Evolutionary conservation across 2,113 vertebrate genomes (phyloP).

Genomic region (Clinocottus analis): DNA sequence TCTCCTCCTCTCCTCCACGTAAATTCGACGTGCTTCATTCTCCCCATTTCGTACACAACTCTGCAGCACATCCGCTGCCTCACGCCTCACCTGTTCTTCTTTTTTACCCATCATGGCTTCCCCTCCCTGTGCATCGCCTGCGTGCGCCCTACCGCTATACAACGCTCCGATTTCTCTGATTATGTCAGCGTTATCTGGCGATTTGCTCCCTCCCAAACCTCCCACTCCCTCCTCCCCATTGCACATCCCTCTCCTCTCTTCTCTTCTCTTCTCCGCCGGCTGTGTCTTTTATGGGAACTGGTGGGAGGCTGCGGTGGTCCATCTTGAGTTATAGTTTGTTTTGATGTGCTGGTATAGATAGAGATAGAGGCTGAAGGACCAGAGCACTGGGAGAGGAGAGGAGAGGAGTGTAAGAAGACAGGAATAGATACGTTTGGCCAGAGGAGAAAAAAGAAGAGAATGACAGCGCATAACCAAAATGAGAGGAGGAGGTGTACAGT

Average conservation of each 20-base stretch:
- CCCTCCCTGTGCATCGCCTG: slow-evolving; percentile 20
- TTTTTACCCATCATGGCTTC: neutral
- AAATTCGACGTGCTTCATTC: slow-evolving; percentile 51
- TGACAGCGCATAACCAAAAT: slow-evolving; percentile 23
- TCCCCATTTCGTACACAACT: slow-evolving; percentile 20
- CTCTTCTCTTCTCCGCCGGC: slow-evolving; percentile 16
- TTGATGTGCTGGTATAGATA: slow-evolving; percentile 71
- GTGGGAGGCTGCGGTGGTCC: slow-evolving; percentile 66
- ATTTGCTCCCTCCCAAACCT: slow-evolving; percentile 61
- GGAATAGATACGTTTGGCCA: slow-evolving; percentile 24
- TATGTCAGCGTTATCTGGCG: slow-evolving; percentile 63
- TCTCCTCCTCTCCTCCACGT: slow-evolving; percentile 15
- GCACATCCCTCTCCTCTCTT: slow-evolving; percentile 34
- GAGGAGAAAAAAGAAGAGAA: slow-evolving; percentile 1
- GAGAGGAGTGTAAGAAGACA: slow-evolving; percentile 12
- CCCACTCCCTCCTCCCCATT: slow-evolving; percentile 35
- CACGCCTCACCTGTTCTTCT: slow-evolving; percentile 25
- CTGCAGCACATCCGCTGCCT: neutral
- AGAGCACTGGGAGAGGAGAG: slow-evolving; percentile 32
- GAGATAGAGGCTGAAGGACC: slow-evolving; percentile 47
- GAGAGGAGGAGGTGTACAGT: slow-evolving; percentile 1
- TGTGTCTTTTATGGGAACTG: slow-evolving; percentile 65
- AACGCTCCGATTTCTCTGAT: slow-evolving; percentile 62
- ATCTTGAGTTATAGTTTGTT: slow-evolving; percentile 75
- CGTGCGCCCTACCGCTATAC: slow-evolving; percentile 36